Conservation (phyloP, 2,888 invertebrate genomes). For the Acleris emargana region DNA sequence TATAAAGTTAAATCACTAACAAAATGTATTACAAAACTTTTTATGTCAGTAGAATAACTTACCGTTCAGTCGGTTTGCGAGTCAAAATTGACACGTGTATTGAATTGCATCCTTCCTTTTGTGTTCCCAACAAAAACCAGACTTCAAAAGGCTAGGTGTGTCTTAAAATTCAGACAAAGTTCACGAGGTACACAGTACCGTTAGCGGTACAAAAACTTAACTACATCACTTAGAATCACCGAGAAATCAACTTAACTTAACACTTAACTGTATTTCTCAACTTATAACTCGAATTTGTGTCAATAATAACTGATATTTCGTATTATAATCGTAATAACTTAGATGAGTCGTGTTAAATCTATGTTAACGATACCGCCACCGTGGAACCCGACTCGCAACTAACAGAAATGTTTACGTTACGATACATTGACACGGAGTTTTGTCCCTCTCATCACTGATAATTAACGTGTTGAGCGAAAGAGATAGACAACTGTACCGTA, state of each 20-base stretch:
- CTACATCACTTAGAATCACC: slow-evolving; percentile 50
- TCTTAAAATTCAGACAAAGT: slow-evolving; percentile 66
- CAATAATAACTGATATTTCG: slow-evolving; percentile 37
- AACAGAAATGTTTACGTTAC: slow-evolving; percentile 67
- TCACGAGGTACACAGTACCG: slow-evolving; percentile 67
- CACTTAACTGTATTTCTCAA: slow-evolving; percentile 39
- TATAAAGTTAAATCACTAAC: background rate
- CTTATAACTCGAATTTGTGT: slow-evolving; percentile 32
- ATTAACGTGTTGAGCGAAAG: slow-evolving; percentile 13
- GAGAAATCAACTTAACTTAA: slow-evolving; percentile 40
- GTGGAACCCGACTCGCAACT: slow-evolving; percentile 66
- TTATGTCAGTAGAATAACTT: slow-evolving; percentile 35
- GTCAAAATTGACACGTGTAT: slow-evolving; percentile 58
- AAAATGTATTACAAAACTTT: background rate
- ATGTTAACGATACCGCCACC: slow-evolving; percentile 50
- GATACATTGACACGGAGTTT: slow-evolving; percentile 59
- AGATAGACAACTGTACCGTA: slow-evolving; percentile 46
- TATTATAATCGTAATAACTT: slow-evolving; percentile 37
- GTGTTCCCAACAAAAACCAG: slow-evolving; percentile 53
- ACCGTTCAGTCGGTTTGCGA: slow-evolving; percentile 41
- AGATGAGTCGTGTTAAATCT: slow-evolving; percentile 18
- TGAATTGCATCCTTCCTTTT: slow-evolving; percentile 59
- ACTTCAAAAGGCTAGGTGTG: slow-evolving; percentile 62
- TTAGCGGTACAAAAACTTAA: slow-evolving; percentile 57
- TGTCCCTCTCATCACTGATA: slow-evolving; percentile 48